Evolutionary conservation across 2,113 vertebrate genomes (phyloP).

Genomic region (Nyctibius bracteatus): DNA sequence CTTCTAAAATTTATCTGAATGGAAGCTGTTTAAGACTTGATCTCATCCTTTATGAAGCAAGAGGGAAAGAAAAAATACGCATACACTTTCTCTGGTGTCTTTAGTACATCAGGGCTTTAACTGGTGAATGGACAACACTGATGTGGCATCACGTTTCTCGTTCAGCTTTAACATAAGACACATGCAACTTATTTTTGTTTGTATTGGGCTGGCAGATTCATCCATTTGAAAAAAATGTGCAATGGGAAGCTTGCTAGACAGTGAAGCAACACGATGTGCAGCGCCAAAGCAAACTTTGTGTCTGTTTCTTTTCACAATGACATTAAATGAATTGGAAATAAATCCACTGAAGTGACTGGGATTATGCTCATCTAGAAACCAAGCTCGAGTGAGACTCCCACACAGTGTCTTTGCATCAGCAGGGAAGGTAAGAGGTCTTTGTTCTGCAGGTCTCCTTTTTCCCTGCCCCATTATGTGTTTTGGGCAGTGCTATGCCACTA

Average conservation of each 20-base stretch:
- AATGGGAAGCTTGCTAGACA: conserved; percentile 56
- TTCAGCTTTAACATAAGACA: conserved; percentile 39
- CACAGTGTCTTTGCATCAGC: not conserved
- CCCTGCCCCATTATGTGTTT: not conserved
- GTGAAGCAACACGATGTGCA: not conserved
- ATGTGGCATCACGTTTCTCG: not conserved
- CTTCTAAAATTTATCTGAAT: not conserved
- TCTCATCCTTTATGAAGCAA: not conserved
- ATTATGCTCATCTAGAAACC: not conserved
- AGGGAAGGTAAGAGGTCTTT: not conserved
- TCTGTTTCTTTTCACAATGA: conserved; percentile 52
- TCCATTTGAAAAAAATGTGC: not conserved
- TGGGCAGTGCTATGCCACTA: not conserved
- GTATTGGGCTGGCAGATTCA: conserved; percentile 15
- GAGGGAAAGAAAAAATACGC: not conserved
- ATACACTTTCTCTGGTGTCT: not conserved
- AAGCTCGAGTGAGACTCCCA: not conserved
- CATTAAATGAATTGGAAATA: conserved; percentile 34
- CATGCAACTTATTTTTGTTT: conserved; percentile 40
- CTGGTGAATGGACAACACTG: not conserved
- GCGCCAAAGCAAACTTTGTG: conserved; percentile 44
- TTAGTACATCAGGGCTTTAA: not conserved
- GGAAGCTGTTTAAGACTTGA: not conserved
- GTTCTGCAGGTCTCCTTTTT: not conserved
- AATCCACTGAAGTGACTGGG: conserved; percentile 18